Conservation (phyloP, 37 sponge, comb jelly and placozoan species). For the Bolinopsis microptera region DNA sequence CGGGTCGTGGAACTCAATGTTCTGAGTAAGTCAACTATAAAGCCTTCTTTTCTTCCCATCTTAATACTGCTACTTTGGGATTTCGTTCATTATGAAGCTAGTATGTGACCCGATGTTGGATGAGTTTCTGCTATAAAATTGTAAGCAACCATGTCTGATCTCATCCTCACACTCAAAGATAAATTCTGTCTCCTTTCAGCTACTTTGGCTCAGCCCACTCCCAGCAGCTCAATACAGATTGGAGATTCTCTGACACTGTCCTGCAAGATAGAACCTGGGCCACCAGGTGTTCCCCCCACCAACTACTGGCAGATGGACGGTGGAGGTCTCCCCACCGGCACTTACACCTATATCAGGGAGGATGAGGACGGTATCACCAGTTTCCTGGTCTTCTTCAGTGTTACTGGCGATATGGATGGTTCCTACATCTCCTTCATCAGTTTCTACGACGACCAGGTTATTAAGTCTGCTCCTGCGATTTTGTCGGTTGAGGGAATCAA, state of each 20-base stretch:
- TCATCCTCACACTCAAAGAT: too few species aligned
- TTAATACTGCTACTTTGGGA: too few species aligned
- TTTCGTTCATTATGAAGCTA: too few species aligned
- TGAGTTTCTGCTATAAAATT: too few species aligned
- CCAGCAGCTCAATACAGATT: background rate
- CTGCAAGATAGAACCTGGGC: background rate
- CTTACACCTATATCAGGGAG: background rate
- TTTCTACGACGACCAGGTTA: constrained; percentile 18
- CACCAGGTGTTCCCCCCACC: constrained; percentile 7
- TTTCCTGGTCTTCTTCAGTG: constrained; percentile 36
- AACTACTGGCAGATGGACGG: constrained; percentile 36
- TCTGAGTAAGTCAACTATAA: background rate
- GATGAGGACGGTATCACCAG: constrained; percentile 35
- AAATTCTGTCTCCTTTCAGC: background rate
- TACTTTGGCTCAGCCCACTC: background rate
- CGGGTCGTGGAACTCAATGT: background rate
- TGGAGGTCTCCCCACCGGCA: background rate
- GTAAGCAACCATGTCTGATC: too few species aligned
- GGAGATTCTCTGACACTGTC: constrained; percentile 13
- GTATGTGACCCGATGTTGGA: too few species aligned
- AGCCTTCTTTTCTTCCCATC: background rate
- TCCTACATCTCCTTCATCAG: constrained; percentile 6
- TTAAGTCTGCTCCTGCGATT: background rate
- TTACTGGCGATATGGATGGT: constrained; percentile 39
- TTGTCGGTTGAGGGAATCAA: constrained; percentile 43